Base-by-base conservation (phyloP, 1,140 invertebrate species). In the Lordiphosa stackelbergi region DNA sequence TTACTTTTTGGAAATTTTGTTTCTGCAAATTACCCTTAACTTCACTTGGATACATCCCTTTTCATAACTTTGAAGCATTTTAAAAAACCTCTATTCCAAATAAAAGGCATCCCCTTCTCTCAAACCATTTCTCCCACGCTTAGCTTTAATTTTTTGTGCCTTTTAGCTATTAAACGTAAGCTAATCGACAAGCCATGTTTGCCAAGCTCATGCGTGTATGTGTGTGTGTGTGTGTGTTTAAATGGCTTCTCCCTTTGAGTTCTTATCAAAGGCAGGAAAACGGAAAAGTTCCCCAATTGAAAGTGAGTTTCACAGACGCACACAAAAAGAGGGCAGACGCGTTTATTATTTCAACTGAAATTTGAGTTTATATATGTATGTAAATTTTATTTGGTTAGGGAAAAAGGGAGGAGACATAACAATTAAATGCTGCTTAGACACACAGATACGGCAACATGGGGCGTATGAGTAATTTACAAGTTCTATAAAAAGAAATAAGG, bases 321-420 rank as follows among this genome's bases (percentile, higher is more conserved):
- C 22, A 28, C 35, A 41, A 12, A 38, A 48, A 41, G 22, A 11
- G 24, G 19, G 8, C 36, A 28, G 49, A 52, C 54, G 16, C 34
- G 40, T 51, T 22, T 62, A 51, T 58, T 53, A 58, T 64, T 52
- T 53, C 36, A 48, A 36, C 54, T 52, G 36, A 53, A 41, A 47
- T 64, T 58, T 35, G 42, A 34, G 28, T 64, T 53, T 37, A 58
- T 58, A 46, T 46, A 28, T 34, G 31, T 46, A 60, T 53, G 57
- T 47, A 60, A 53, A 60, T 61, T 46, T 6, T 42, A n/a, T 51
- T 45, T 49, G 8, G 28, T 2, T 24, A 49, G 13, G 1, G 31
- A 12, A 13, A 13, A 3, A 19, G 42, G 19, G n/a, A 19, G 38
- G 34, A 7, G 37, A 10, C 56, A 45, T 45, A 38, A 24, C 41